Conservation (phyloP, 2,797 vertebrate genomes). For the Streptopelia turtur region DNA sequence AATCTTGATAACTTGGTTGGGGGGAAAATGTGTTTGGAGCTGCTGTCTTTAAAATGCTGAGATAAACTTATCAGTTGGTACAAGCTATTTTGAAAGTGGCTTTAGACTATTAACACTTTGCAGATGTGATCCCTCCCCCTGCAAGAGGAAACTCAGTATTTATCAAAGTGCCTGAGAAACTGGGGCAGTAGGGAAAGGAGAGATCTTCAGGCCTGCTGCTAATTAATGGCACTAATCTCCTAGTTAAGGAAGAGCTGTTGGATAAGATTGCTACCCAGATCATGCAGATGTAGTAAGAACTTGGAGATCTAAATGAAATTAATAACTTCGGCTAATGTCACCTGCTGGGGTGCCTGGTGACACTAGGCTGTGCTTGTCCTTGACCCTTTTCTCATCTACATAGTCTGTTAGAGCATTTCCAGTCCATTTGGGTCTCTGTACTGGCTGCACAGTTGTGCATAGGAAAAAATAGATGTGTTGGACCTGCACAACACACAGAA, state of each 20-base stretch:
- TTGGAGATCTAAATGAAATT: background rate
- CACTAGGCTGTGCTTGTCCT: background rate
- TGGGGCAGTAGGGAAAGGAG: background rate
- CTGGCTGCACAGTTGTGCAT: accelerated
- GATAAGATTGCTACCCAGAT: background rate
- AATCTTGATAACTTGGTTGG: slow-evolving; percentile 26
- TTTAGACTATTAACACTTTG: background rate
- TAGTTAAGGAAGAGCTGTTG: background rate
- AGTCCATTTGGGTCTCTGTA: background rate
- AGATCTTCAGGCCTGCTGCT: background rate
- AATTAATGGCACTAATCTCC: background rate
- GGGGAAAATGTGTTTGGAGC: background rate
- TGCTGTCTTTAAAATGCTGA: background rate
- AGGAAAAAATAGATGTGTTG: background rate
- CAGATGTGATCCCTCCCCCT: background rate
- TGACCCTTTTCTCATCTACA: background rate
- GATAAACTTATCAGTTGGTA: background rate
- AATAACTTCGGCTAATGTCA: accelerated
- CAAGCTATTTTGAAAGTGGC: background rate
- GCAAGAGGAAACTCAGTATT: background rate
- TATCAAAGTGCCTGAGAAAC: background rate
- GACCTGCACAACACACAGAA: background rate
- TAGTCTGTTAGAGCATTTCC: background rate
- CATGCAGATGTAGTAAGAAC: background rate
- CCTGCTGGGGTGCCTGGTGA: background rate